Conservation (phyloP, 1,140 invertebrate species). For the Pogonomyrmex barbatus region DNA sequence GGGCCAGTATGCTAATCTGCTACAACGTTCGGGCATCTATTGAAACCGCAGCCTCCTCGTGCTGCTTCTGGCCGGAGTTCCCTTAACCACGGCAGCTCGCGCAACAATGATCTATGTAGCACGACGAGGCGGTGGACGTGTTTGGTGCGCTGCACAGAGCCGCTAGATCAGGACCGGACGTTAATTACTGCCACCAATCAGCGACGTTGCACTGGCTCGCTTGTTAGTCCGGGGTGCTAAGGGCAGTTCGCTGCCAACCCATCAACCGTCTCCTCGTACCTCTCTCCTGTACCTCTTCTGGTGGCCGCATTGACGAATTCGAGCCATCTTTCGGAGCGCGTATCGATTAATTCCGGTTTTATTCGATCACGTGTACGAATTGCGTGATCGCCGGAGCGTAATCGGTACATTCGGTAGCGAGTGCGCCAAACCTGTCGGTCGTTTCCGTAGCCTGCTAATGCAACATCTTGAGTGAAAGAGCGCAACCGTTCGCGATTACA, state of each 20-base stretch:
- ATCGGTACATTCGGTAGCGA: slow-evolving; percentile 50
- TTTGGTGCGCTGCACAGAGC: slow-evolving; percentile 73
- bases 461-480: slow-evolving; percentile 19
- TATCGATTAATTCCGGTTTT: slow-evolving; percentile 65
- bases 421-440: slow-evolving; percentile 10
- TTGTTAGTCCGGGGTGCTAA: slow-evolving; percentile 63
- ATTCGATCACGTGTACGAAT: slow-evolving; percentile 67
- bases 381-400: slow-evolving; percentile 59
- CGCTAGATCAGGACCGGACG: slow-evolving; percentile 79
- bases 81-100: slow-evolving; percentile 75
- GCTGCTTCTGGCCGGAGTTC: slow-evolving; percentile 69
- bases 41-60: slow-evolving; percentile 78
- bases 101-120: slow-evolving; percentile 82
- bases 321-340: slow-evolving; percentile 51
- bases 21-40: slow-evolving; percentile 76
- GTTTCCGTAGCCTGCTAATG: slow-evolving; percentile 11
- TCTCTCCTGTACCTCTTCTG: slow-evolving; percentile 42
- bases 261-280: slow-evolving; percentile 16
- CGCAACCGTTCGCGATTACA: not conserved
- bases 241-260: slow-evolving; percentile 59
- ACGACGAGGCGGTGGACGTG: slow-evolving; percentile 74
- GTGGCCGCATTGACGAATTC: slow-evolving; percentile 60
- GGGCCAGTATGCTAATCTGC: slow-evolving; percentile 78
- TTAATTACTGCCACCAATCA: slow-evolving; percentile 84
- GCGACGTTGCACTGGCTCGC: slow-evolving; percentile 69